Base-by-base conservation (phyloP, 2,888 invertebrate genomes). In the Steromphala cineraria region DNA sequence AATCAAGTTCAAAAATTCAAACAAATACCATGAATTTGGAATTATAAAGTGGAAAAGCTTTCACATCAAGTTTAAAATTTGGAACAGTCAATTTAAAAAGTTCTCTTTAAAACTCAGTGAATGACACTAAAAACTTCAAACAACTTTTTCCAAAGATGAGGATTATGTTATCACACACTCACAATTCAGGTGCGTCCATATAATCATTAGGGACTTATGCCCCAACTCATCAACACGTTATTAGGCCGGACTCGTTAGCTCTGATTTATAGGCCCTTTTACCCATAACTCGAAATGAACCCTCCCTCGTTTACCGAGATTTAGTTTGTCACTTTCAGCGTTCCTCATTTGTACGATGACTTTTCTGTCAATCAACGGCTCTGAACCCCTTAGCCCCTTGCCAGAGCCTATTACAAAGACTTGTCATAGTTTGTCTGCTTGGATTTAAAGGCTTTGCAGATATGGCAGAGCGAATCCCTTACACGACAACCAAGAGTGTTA, bases 291-390 rank as follows among this genome's bases (percentile, higher is more conserved):
- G 19, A 71, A 78, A 67, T 78, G 56, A 78, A 67, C 62, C 53
- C 71, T 31, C 71, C 71, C 71, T 71, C 71, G 71, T 71, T 71
- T 19, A 36, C 40, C 8, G 71, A 75, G 81, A 81, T 81, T 81
- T 71, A 31, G 55, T 74, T 40, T 78, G 81, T 81, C 78, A 74
- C 53, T 55, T 75, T 55, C 78, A 78, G 75, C 81, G 78, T 78
- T 78, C 78, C 62, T 81, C 81, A 81, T 78, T 75, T 81, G 81
- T 78, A 55, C 67, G 62, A 62, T 40, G 67, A 78, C 67, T 56
- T 67, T 28, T 40, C 78, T 46, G 78, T 75, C 81, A 67, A 31
- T 53, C 55, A 19, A 10, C 46, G 46, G 46, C 46, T 46, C 46
- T 46, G 46, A 46, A 46, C 46, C 46, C n/a, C 67, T 40, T 53